These are phyloP conservation scores for Centropyge bicolor DNA, from an alignment of 2,797 vertebrate species.

Conservation along the genomic window DNA sequence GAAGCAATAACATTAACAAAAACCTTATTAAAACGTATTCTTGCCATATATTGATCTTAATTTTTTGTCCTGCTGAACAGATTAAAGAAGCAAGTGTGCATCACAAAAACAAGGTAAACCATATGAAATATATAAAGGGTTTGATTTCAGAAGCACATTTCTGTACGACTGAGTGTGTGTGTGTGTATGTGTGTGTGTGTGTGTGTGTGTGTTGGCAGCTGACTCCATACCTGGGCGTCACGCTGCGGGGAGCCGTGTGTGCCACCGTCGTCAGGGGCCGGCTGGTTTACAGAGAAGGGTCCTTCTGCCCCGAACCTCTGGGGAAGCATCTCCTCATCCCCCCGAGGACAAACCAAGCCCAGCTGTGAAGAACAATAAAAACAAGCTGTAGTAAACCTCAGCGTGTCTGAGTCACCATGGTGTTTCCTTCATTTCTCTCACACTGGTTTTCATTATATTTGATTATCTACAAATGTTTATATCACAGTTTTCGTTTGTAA, in stretches of 20 bases:
- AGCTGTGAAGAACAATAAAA: slow-evolving; percentile 54
- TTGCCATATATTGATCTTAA: not conserved
- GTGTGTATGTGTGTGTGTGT: slow-evolving; percentile 34
- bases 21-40: not conserved
- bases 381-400: slow-evolving; percentile 22
- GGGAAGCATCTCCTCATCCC: slow-evolving; percentile 83
- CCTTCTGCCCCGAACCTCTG: slow-evolving; percentile 81
- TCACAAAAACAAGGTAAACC: slow-evolving; percentile 88
- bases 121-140: not conserved
- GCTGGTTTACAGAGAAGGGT: slow-evolving; percentile 86
- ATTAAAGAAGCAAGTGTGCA: slow-evolving; percentile 82
- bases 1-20: not conserved
- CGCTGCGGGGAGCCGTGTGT: slow-evolving; percentile 82
- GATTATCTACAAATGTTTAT: not conserved
- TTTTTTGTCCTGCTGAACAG: slow-evolving; percentile 66
- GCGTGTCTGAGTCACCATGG: not conserved
- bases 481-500: not conserved
- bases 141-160: not conserved
- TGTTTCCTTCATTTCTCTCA: not conserved
- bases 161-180: not conserved
- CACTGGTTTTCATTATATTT: not conserved
- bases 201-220: slow-evolving; percentile 73
- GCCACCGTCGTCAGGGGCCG: slow-evolving; percentile 85
- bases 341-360: slow-evolving; percentile 42
- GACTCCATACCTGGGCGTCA: slow-evolving; percentile 86